Evolutionary conservation across 2,113 vertebrate genomes (phyloP), one percentile per base, ranked within the genome.

Genomic region (Podilymbus podiceps): DNA sequence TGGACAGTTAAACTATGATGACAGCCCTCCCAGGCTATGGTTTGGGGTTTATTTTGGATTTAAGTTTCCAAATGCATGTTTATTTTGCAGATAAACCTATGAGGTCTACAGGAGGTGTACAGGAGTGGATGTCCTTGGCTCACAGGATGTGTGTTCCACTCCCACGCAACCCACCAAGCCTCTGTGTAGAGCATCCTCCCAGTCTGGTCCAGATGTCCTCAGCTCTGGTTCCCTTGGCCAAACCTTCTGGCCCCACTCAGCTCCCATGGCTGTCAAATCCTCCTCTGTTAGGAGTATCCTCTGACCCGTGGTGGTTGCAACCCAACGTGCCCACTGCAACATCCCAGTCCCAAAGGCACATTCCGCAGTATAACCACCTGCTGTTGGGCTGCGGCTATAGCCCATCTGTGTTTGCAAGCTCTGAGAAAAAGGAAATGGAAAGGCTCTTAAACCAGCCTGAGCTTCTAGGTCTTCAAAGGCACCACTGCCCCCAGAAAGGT

Each of bases 41-140:
- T 38, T 38, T 38, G 38, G 38, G 38, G 0, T 59, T 63, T 8
- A 49, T 52, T 87, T 63, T 16, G 2, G 2, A 49, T 50, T n/a
- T 40, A 27, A 52, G 9, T 79, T 85, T 85, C 53, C 19, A 80
- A 60, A 88, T 15, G 13, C n/a, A 30, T 2, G 1, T 40, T 85
- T 64, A 55, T 38, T 72, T 77, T 62, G n/a, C 53, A 73, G 63
- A 64, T 66, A 73, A 74, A 53, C 22, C 46, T 30, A 0, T 5
- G 4, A 90, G 10, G 31, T 56, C 20, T 44, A 5, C 14, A 17
- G 49, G 40, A 88, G 6, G 40, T 15, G 14, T 15, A 49, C 0
- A 0, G 20, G 30, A 7, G 8, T 4, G 0, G 38, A 63, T 0
- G 1, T 46, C 35, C 44, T 15, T 4, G 0, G 22, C 44, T 75